These are phyloP conservation scores for Picus viridis DNA, from an alignment of 2,797 vertebrate species.

Conservation along the genomic window DNA sequence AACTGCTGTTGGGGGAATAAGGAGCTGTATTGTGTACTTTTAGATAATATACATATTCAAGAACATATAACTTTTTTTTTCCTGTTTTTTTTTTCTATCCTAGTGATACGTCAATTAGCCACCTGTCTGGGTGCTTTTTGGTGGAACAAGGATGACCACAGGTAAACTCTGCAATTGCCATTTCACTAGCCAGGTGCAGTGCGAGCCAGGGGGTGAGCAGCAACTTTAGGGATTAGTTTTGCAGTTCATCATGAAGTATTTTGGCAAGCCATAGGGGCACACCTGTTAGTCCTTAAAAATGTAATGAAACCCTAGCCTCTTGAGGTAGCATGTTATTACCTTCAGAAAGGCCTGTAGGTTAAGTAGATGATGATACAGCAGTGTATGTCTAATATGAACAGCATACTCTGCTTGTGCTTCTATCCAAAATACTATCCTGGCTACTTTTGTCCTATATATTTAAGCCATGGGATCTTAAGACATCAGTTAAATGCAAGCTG, in stretches of 20 bases:
- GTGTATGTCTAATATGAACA: background rate
- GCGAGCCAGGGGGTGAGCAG: background rate
- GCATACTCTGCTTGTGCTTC: constrained; percentile 28
- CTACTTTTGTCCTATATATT: constrained; percentile 24
- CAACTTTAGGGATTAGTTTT: constrained; percentile 28
- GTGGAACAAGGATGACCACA: background rate
- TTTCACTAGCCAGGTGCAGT: background rate
- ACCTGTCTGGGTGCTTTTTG: background rate
- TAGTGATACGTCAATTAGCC: background rate
- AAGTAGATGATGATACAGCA: constrained; percentile 47
- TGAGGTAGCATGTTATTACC: constrained; percentile 45
- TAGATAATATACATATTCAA: background rate
- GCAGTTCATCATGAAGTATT: constrained; percentile 6
- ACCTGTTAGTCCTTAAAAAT: constrained; percentile 54
- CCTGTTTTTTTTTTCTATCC: too few species aligned
- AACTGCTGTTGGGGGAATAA: rapidly evolving
- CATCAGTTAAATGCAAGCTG: background rate
- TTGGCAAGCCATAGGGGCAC: constrained; percentile 35
- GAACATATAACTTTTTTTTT: background rate
- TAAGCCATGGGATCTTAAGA: background rate
- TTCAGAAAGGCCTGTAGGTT: constrained; percentile 46
- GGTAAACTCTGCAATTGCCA: rapidly evolving
- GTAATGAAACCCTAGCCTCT: constrained; percentile 42
- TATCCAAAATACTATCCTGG: constrained; percentile 35
- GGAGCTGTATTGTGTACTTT: background rate